Conservation (phyloP, 2,797 vertebrate species). For the Eleutherodactylus coqui region DNA sequence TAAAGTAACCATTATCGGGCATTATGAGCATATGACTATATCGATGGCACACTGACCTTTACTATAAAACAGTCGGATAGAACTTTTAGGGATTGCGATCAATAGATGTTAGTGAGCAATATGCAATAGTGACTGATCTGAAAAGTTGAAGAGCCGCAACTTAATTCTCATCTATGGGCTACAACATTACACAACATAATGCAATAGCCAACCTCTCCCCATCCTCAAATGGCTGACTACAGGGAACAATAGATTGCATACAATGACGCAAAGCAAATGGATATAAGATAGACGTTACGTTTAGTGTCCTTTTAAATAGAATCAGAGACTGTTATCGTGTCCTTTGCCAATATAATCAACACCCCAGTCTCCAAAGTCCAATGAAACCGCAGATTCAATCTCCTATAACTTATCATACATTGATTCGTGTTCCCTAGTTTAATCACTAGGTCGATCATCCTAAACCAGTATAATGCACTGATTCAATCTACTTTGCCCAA, state of each 20-base stretch:
- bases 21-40: no score
- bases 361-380: slow-evolving; percentile 21
- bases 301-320: slow-evolving; percentile 18
- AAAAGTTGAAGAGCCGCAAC: not conserved
- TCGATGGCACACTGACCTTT: no score
- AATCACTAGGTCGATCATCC: slow-evolving; percentile 28
- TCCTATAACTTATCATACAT: not conserved
- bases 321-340: slow-evolving; percentile 1
- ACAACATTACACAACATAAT: not conserved
- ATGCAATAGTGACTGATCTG: not conserved
- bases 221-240: not conserved
- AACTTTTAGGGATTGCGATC: not conserved
- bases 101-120: not conserved
- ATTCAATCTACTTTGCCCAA: slow-evolving; percentile 26
- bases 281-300: not conserved
- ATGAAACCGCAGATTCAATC: slow-evolving; percentile 22
- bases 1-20: no score
- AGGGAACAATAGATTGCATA: slow-evolving; percentile 4
- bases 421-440: slow-evolving; percentile 26
- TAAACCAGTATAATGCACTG: slow-evolving; percentile 24
- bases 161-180: not conserved
- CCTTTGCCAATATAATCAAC: slow-evolving; percentile 4
- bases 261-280: not conserved
- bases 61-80: no score
- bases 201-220: not conserved